Percentiles rank a stretch among this genome's conserved stretches.
Evolutionary conservation across 2,888 invertebrate genomes (phyloP).

Genomic region (Coleophora flavipennella): DNA sequence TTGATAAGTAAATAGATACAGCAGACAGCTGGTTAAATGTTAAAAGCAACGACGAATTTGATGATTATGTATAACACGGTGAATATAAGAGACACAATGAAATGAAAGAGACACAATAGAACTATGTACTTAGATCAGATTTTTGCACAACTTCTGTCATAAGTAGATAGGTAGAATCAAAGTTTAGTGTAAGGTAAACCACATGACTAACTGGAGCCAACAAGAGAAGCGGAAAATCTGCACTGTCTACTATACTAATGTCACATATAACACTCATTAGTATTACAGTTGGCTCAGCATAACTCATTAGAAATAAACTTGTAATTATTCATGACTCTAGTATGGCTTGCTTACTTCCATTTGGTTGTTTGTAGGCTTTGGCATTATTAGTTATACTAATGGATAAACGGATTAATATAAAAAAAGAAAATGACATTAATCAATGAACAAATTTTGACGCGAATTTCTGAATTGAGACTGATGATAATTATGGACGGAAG

Average conservation of each 20-base stretch:
- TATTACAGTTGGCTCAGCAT: constrained; percentile 32
- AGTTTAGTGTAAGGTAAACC: constrained; percentile 38
- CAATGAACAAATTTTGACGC: too few species aligned
- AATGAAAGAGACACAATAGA: constrained; percentile 6
- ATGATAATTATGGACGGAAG: too few species aligned
- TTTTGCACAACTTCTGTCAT: constrained; percentile 62
- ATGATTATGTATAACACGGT: constrained; percentile 8
- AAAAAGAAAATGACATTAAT: too few species aligned
- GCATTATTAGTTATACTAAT: not conserved
- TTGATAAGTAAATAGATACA: constrained; percentile 36
- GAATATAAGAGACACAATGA: constrained; percentile 1
- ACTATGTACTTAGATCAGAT: constrained; percentile 27
- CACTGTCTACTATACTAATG: not conserved
- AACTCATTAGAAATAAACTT: constrained; percentile 9
- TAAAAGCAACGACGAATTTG: too few species aligned
- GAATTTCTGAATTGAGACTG: too few species aligned
- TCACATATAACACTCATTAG: not conserved
- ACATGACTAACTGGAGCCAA: constrained; percentile 24
- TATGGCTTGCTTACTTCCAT: constrained; percentile 53
- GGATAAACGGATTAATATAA: not conserved
- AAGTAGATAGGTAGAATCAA: constrained; percentile 57
- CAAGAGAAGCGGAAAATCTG: constrained; percentile 8
- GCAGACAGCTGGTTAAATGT: too few species aligned
- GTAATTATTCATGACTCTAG: constrained; percentile 10
- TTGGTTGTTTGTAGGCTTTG: constrained; percentile 1